A percentile compares a stretch with the other conserved stretches of the same genome.
Evolutionary conservation across 2,113 vertebrate genomes (phyloP).

Genomic region (Entelurus aequoreus): DNA sequence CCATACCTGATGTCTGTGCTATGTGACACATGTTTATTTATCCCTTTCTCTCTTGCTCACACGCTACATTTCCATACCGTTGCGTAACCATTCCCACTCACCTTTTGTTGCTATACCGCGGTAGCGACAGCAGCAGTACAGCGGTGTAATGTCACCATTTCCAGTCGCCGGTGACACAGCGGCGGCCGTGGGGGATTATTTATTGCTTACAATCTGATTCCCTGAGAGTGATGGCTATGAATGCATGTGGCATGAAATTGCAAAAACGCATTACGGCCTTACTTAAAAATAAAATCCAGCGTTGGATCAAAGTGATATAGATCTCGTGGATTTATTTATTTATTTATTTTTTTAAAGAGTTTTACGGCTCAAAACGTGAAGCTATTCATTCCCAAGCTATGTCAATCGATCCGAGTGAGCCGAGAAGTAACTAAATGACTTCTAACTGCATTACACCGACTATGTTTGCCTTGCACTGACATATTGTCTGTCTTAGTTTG

Average conservation of each 20-base stretch:
- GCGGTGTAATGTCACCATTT: neutral
- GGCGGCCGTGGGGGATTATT: neutral
- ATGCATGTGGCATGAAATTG: neutral
- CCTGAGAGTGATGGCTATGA: neutral
- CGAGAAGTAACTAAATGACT: constrained; percentile 51
- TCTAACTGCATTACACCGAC: constrained; percentile 34
- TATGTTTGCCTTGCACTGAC: constrained; percentile 39
- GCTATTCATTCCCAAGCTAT: neutral
- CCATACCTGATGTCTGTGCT: neutral
- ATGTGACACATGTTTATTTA: neutral
- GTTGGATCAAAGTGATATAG: neutral
- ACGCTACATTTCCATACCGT: constrained; percentile 16
- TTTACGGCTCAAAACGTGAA: constrained; percentile 29
- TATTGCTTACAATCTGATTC: neutral
- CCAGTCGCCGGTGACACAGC: neutral
- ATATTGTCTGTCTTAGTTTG: constrained; percentile 22
- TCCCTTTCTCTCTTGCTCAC: neutral
- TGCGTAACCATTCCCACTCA: neutral
- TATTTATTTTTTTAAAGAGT: constrained; percentile 5
- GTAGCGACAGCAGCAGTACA: constrained; percentile 7
- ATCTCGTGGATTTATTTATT: neutral
- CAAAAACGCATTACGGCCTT: neutral
- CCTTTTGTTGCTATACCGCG: neutral
- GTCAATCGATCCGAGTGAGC: constrained; percentile 61
- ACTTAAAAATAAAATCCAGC: neutral